These are phyloP conservation scores for Dryocosmus kuriphilus DNA, from an alignment of 2,888 invertebrate genomes.

Conservation along the genomic window DNA sequence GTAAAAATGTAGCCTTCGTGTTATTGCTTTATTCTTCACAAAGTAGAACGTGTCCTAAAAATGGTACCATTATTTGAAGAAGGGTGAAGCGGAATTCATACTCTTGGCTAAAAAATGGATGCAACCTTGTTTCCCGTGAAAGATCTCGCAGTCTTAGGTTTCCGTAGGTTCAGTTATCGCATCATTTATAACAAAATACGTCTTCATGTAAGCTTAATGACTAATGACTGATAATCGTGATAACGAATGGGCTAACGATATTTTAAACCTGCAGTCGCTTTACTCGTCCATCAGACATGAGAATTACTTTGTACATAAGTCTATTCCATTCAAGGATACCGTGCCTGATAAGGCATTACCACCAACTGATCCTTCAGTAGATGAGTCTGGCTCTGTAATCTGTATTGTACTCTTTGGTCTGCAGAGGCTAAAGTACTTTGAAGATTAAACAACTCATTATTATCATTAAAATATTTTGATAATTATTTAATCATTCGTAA, in stretches of 20 bases:
- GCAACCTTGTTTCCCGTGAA: background rate
- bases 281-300: slow-evolving; percentile 15
- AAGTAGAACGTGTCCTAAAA: background rate
- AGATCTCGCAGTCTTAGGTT: background rate
- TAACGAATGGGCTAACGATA: background rate
- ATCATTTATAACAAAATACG: background rate
- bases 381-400: slow-evolving; percentile 12
- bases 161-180: background rate
- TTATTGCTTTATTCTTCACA: background rate
- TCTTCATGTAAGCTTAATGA: background rate
- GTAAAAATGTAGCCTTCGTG: background rate
- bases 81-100: background rate
- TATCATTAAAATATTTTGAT: too few species aligned
- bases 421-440: too few species aligned
- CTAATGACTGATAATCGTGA: background rate
- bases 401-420: background rate
- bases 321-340: slow-evolving; percentile 11
- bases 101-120: background rate
- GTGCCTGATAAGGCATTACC: slow-evolving; percentile 12
- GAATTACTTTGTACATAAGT: slow-evolving; percentile 23
- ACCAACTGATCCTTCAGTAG: background rate
- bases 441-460: background rate
- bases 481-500: too few species aligned
- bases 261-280: slow-evolving; percentile 1
- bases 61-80: background rate